phyloP scores from a whole-genome alignment of 2,797 vertebrate genomes.

The Zenarchopterus dispar region DNA sequence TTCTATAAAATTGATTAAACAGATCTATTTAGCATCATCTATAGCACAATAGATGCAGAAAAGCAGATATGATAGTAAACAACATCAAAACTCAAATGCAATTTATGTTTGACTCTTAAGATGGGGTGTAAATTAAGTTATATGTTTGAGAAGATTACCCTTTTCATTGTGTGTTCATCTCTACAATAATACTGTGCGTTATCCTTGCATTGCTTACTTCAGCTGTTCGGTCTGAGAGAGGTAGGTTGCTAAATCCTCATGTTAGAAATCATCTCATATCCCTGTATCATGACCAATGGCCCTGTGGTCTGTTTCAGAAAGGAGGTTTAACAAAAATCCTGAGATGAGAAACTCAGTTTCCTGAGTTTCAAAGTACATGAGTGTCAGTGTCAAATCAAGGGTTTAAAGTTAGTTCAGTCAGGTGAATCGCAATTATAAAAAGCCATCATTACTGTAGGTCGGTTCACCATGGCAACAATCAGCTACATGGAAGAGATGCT shows the following conservation, averaged over 20 bases:
- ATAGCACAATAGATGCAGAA: background rate
- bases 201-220: constrained; percentile 85
- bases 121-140: background rate
- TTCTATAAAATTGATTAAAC: background rate
- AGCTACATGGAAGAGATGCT: too few relatives aligned
- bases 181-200: constrained; percentile 69
- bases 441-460: too few relatives aligned
- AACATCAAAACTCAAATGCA: background rate
- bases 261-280: constrained; percentile 21
- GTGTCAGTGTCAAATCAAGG: too few relatives aligned
- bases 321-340: too few relatives aligned
- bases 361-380: too few relatives aligned
- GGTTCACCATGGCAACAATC: too few relatives aligned
- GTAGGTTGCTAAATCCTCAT: constrained; percentile 77
- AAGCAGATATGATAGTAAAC: background rate
- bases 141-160: too few relatives aligned
- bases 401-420: too few relatives aligned
- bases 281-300: background rate
- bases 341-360: too few relatives aligned
- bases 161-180: constrained; percentile 13
- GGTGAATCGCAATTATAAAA: too few relatives aligned
- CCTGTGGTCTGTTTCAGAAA: too few relatives aligned
- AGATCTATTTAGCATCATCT: too few relatives aligned
- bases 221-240: constrained; percentile 92
- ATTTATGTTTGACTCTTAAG: background rate